Conservation (phyloP, 2,888 invertebrate species). For the Erpobdella octoculata region DNA sequence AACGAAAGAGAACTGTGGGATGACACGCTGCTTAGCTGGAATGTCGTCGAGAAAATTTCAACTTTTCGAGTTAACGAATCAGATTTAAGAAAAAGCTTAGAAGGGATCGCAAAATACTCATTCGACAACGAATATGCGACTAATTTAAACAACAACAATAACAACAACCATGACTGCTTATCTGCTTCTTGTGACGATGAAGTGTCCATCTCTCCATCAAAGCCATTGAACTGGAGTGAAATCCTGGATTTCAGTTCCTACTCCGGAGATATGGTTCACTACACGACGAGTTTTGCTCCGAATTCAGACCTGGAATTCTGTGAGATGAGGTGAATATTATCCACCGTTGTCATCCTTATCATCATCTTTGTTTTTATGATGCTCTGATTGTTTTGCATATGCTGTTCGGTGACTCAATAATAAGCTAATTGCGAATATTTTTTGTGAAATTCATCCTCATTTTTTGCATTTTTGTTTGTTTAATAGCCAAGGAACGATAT, state of each 20-base stretch:
- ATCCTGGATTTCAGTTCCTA: not conserved
- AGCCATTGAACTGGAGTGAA: not conserved
- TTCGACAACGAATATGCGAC: not conserved
- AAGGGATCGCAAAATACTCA: not conserved
- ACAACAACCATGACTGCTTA: not conserved
- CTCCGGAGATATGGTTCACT: constrained; percentile 2
- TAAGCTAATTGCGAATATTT: not conserved
- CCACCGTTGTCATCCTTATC: not conserved
- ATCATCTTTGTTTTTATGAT: not conserved
- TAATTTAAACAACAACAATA: not conserved
- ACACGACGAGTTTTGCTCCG: not conserved
- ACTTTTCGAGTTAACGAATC: not conserved
- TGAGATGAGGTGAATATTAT: constrained; percentile 7
- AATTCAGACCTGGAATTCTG: constrained; percentile 10
- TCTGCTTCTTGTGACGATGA: not conserved
- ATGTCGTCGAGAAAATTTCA: not conserved
- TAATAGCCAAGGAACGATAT: no score
- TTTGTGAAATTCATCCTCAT: not conserved
- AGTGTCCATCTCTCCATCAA: not conserved
- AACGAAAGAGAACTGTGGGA: constrained; percentile 10
- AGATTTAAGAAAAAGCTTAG: not conserved
- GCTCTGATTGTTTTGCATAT: not conserved
- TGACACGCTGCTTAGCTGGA: constrained; percentile 4
- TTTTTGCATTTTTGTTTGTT: no score
- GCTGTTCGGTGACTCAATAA: no score